Conservation (phyloP, 2,797 vertebrate species). For the Myotis myotis region DNA sequence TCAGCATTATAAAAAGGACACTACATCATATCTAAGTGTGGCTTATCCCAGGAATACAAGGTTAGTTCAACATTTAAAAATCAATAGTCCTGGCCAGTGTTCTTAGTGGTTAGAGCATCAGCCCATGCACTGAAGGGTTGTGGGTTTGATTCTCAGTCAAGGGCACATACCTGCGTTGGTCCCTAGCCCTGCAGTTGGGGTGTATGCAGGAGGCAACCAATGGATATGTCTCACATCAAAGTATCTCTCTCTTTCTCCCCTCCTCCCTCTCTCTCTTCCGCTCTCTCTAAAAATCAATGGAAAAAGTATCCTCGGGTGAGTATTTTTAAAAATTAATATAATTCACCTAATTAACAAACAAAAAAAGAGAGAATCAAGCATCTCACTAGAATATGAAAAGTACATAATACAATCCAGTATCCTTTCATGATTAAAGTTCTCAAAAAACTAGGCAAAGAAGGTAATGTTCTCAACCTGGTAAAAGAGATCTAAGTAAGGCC, state of each 20-base stretch:
- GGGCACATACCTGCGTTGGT: too few species aligned
- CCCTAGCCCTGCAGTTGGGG: too few species aligned
- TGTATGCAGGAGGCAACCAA: too few species aligned
- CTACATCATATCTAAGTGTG: not conserved
- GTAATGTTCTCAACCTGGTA: not conserved
- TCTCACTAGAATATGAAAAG: not conserved
- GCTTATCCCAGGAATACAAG: not conserved
- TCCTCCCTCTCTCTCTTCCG: too few species aligned
- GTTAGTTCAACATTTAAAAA: not conserved
- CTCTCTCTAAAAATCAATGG: too few species aligned
- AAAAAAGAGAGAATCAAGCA: not conserved
- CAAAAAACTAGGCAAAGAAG: not conserved
- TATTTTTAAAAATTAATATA: not conserved
- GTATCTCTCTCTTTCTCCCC: too few species aligned
- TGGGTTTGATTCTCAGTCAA: too few species aligned
- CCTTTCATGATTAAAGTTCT: not conserved
- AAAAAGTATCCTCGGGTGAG: too few species aligned
- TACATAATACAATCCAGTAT: conserved; percentile 4
- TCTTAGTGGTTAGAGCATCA: too few species aligned
- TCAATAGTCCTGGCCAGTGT: not conserved
- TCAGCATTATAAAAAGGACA: not conserved
- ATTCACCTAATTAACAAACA: not conserved
- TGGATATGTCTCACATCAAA: too few species aligned
- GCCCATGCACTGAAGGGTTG: too few species aligned
- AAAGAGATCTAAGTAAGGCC: not conserved